Conservation (phyloP, 2,888 invertebrate genomes). For the Cephus pulcher region DNA sequence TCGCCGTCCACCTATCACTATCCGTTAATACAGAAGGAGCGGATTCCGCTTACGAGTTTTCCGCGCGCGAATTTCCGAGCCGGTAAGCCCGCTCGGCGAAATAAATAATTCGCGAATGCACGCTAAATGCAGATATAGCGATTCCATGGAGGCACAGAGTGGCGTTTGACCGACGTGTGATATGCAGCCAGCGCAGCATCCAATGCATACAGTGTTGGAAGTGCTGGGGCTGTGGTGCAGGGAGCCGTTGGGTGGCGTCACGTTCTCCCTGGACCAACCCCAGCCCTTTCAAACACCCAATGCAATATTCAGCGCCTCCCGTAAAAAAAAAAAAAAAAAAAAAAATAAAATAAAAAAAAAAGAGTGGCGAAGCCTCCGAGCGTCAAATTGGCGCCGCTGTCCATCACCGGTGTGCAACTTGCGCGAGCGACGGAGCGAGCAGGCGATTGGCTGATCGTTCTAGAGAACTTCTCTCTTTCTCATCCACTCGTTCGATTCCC, state of each 20-base stretch:
- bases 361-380: constrained; percentile 57
- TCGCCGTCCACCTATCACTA: no score
- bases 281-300: constrained; percentile 61
- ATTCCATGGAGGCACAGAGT: constrained; percentile 24
- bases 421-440: constrained; percentile 4
- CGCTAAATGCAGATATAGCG: constrained; percentile 29
- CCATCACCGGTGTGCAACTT: constrained; percentile 46
- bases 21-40: no score
- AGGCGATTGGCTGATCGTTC: neutral
- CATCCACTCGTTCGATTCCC: constrained; percentile 11
- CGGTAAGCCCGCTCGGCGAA: no score
- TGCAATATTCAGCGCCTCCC: constrained; percentile 65
- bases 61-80: no score
- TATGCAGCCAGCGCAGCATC: constrained; percentile 48
- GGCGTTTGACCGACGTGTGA: constrained; percentile 64
- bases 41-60: no score
- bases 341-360: constrained; percentile 19
- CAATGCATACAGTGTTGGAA: no score
- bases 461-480: constrained; percentile 7
- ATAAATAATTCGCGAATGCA: constrained; percentile 59
- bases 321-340: constrained; percentile 28
- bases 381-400: constrained; percentile 67
- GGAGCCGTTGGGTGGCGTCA: constrained; percentile 24
- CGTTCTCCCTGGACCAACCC: constrained; percentile 5
- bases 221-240: constrained; percentile 27